These are phyloP conservation scores for Yponomeuta evonymella DNA, from an alignment of 2,888 invertebrate genomes.

Conservation along the genomic window DNA sequence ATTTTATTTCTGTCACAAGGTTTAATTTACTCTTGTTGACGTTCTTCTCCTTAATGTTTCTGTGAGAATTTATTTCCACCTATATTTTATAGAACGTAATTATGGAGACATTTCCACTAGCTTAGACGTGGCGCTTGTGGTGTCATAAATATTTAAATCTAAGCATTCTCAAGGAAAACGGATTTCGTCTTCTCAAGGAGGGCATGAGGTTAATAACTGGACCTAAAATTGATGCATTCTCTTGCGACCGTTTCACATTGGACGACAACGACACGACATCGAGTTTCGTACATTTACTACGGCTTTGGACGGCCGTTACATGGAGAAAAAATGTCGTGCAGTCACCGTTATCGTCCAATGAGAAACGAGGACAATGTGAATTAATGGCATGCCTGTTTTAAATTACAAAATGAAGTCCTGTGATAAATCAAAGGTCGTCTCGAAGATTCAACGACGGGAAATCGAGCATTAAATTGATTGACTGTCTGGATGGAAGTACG, in stretches of 20 bases:
- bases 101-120: background rate
- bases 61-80: background rate
- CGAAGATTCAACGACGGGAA: slow-evolving; percentile 21
- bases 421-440: slow-evolving; percentile 19
- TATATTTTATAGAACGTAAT: background rate
- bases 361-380: background rate
- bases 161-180: background rate
- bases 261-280: too few species aligned
- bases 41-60: slow-evolving; percentile 1
- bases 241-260: background rate
- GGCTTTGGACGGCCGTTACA: too few species aligned
- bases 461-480: slow-evolving; percentile 27
- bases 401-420: slow-evolving; percentile 22
- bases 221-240: background rate
- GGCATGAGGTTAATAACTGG: background rate
- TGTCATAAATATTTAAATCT: background rate
- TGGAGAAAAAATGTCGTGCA: too few species aligned
- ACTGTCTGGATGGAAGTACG: slow-evolving; percentile 25
- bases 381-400: slow-evolving; percentile 14
- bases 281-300: too few species aligned
- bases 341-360: too few species aligned
- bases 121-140: background rate
- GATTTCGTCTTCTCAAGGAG: too few species aligned
- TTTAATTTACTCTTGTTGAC: background rate
- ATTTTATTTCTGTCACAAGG: background rate